phyloP scores from a whole-genome alignment of 2,888 invertebrate genomes.

The Willowsia nigromaculata region DNA sequence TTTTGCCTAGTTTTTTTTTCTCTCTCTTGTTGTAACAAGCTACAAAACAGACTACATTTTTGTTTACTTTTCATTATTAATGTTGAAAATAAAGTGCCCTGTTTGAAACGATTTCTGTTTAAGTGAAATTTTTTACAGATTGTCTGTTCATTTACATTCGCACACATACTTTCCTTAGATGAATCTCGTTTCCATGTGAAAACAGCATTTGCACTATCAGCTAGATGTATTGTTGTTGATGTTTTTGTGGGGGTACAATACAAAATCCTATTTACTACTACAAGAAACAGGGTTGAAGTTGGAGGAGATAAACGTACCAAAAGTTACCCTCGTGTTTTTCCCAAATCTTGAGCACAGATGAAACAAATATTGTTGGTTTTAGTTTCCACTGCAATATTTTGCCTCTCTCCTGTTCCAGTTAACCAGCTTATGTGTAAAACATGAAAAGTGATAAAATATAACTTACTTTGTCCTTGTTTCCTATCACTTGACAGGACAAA shows the following conservation, averaged over 20 bases:
- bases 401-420: not conserved
- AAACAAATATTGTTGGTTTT: not conserved
- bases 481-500: not conserved
- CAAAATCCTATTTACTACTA: not conserved
- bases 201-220: not conserved
- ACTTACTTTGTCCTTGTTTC: not conserved
- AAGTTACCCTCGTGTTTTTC: not conserved
- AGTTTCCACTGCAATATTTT: not conserved
- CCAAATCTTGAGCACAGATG: not conserved
- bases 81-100: not conserved
- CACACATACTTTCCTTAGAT: not conserved
- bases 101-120: not conserved
- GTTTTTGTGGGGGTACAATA: not conserved
- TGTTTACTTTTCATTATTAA: constrained; percentile 6
- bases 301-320: not conserved
- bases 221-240: not conserved
- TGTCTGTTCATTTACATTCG: not conserved
- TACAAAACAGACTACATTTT: not conserved
- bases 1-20: too few relatives aligned
- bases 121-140: not conserved
- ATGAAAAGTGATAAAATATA: not conserved
- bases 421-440: not conserved
- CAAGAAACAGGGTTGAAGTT: not conserved
- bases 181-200: not conserved
- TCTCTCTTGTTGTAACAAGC: not conserved